These are phyloP conservation scores for Rhegmatorhina hoffmannsi DNA, from an alignment of 2,113 vertebrate genomes.

Conservation along the genomic window DNA sequence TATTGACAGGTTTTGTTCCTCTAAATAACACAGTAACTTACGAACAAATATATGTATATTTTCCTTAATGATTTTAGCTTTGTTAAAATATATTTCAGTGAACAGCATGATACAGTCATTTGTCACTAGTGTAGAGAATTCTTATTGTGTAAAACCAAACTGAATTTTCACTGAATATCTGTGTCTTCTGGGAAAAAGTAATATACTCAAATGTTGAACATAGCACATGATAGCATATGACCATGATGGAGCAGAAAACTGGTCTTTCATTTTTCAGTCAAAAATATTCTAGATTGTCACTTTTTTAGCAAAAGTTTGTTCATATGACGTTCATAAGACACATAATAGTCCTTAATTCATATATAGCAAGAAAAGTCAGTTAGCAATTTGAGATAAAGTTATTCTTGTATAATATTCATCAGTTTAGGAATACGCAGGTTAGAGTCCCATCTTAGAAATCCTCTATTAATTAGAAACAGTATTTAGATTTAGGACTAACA, in stretches of 20 bases:
- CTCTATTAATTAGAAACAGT: neutral
- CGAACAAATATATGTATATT: neutral
- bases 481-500: neutral
- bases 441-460: neutral
- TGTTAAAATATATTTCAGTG: neutral
- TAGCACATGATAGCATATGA: neutral
- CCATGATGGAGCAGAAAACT: neutral
- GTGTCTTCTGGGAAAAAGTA: neutral
- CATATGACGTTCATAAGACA: neutral
- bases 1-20: neutral
- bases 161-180: neutral
- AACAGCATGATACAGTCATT: neutral
- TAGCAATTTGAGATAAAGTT: neutral
- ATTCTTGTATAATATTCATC: neutral
- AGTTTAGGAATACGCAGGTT: neutral
- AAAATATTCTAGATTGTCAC: neutral
- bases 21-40: neutral
- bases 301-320: neutral
- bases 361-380: neutral
- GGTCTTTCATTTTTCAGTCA: neutral
- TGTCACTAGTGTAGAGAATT: neutral
- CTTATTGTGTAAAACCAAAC: neutral
- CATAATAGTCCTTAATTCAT: neutral
- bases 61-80: neutral
- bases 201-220: neutral